These are phyloP conservation scores for Ectobius pallidus DNA, from an alignment of 2,888 invertebrate genomes.

Conservation along the genomic window DNA sequence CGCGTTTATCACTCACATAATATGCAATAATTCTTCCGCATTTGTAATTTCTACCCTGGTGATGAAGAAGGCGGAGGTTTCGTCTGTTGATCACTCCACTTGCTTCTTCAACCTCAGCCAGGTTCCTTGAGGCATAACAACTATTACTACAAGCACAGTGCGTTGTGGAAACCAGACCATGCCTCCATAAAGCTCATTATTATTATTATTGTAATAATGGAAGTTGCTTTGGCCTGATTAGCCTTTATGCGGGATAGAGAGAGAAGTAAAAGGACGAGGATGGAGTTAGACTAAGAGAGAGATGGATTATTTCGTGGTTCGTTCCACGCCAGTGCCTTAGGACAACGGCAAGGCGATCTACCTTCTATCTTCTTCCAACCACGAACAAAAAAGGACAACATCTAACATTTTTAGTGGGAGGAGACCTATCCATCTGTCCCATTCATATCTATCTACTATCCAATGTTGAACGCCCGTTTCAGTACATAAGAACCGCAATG, in stretches of 20 bases:
- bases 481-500: too few species aligned
- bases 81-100: constrained; percentile 1
- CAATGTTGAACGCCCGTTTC: too few species aligned
- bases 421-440: too few species aligned
- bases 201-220: constrained; percentile 3
- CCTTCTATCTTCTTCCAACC: constrained; percentile 4
- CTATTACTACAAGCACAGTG: constrained; percentile 8
- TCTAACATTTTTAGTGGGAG: too few species aligned
- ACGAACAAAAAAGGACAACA: not conserved
- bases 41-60: too few species aligned
- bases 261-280: not conserved
- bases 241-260: not conserved
- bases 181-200: constrained; percentile 17
- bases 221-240: constrained; percentile 21
- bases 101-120: not conserved
- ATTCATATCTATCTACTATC: too few species aligned
- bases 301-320: constrained; percentile 24
- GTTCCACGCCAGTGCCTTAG: constrained; percentile 26
- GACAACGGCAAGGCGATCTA: constrained; percentile 15
- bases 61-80: too few species aligned
- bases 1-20: too few species aligned
- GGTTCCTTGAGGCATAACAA: constrained; percentile 17
- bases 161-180: constrained; percentile 7
- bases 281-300: constrained; percentile 4
- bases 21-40: too few species aligned